Evolutionary conservation across 2,888 invertebrate species (phyloP).

Genomic region (Pyrocoelia pectoralis): DNA sequence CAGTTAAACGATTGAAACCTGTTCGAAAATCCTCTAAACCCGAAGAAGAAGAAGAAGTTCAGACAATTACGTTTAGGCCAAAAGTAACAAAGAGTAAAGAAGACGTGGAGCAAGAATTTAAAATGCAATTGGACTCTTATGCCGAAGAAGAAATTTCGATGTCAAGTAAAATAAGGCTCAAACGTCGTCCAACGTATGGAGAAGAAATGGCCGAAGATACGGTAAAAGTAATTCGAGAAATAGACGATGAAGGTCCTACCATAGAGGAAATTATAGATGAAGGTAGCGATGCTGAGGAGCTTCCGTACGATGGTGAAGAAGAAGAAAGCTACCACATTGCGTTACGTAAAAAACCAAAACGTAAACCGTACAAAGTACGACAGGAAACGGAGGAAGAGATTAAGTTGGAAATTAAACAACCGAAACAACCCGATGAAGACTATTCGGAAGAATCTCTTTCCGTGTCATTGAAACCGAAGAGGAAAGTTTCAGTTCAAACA

Average conservation of each 20-base stretch:
- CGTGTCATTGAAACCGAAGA: slow-evolving; percentile 74
- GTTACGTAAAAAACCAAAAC: slow-evolving; percentile 57
- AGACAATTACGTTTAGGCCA: slow-evolving; percentile 83
- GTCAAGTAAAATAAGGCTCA: slow-evolving; percentile 83
- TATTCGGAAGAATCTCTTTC: slow-evolving; percentile 76
- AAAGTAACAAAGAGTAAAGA: slow-evolving; percentile 80
- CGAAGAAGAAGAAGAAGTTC: slow-evolving; percentile 75
- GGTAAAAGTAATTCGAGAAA: slow-evolving; percentile 72
- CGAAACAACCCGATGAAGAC: slow-evolving; percentile 61
- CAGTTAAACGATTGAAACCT: slow-evolving; percentile 76
- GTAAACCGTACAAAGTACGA: slow-evolving; percentile 67
- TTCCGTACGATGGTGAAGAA: slow-evolving; percentile 63
- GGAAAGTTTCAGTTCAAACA: slow-evolving; percentile 71
- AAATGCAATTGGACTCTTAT: slow-evolving; percentile 83
- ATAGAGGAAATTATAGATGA: slow-evolving; percentile 73
- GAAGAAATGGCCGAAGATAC: slow-evolving; percentile 83
- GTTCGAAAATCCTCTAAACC: slow-evolving; percentile 69
- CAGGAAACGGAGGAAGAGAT: slow-evolving; percentile 70
- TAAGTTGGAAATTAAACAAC: slow-evolving; percentile 63
- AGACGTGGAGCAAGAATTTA: slow-evolving; percentile 90
- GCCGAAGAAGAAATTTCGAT: slow-evolving; percentile 89
- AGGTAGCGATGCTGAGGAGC: slow-evolving; percentile 65
- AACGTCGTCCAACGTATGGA: slow-evolving; percentile 75
- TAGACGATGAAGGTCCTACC: slow-evolving; percentile 68
- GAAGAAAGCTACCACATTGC: slow-evolving; percentile 64